phyloP scores from a whole-genome alignment of 2,113 vertebrate genomes.

The Vimba vimba region DNA sequence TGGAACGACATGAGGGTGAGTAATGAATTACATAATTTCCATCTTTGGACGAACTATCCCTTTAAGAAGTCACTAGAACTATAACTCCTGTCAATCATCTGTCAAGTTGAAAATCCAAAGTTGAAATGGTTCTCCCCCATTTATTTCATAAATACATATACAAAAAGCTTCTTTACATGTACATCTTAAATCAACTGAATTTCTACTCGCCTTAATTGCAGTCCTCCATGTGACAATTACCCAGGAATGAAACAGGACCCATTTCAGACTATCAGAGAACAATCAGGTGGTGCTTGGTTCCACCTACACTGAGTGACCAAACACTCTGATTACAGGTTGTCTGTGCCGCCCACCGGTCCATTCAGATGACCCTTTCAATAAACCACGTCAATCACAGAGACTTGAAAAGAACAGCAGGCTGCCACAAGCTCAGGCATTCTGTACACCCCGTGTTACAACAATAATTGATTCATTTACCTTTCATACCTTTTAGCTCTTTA shows the following conservation, averaged over 20 bases:
- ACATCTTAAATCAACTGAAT: background rate
- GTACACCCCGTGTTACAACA: background rate
- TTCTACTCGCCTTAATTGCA: slow-evolving; percentile 19
- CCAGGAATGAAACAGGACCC: background rate
- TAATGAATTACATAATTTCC: too few species aligned
- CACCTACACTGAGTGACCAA: slow-evolving; percentile 16
- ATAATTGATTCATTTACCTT: slow-evolving; percentile 25
- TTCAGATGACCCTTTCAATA: slow-evolving; percentile 37
- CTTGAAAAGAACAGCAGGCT: slow-evolving; percentile 2
- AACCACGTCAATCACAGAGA: slow-evolving; percentile 10
- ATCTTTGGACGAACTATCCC: too few species aligned
- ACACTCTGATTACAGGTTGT: slow-evolving; percentile 41
- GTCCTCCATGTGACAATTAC: background rate
- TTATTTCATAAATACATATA: background rate
- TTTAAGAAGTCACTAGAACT: too few species aligned
- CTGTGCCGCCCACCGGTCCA: background rate
- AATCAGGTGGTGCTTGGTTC: slow-evolving; percentile 28
- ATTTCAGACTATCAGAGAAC: slow-evolving; percentile 43
- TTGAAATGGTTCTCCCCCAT: background rate
- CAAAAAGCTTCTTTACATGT: background rate
- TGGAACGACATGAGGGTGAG: too few species aligned
- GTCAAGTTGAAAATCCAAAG: too few species aligned
- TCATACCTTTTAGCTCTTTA: slow-evolving; percentile 3
- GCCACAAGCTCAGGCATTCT: background rate
- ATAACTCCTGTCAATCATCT: too few species aligned